These are phyloP conservation scores for Melinaea marsaeus DNA, from an alignment of 2,888 invertebrate species.

Conservation along the genomic window DNA sequence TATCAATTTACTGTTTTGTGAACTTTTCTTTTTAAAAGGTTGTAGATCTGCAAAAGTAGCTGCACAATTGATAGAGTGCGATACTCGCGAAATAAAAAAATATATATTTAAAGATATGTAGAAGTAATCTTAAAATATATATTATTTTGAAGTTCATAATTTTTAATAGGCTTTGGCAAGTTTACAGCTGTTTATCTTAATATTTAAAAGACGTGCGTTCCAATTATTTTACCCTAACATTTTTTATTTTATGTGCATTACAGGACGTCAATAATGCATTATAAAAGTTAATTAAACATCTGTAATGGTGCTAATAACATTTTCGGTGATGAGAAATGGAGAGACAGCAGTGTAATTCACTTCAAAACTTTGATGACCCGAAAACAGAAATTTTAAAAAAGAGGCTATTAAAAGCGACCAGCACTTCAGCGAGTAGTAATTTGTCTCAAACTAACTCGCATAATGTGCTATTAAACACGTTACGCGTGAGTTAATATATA, in stretches of 20 bases:
- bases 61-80: conserved; percentile 70
- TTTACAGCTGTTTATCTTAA: conserved; percentile 26
- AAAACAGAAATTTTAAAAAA: conserved; percentile 75
- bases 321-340: conserved; percentile 68
- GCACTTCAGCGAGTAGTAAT: conserved; percentile 51
- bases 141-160: conserved; percentile 18
- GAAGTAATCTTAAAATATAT: conserved; percentile 20
- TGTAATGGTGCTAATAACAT: conserved; percentile 63
- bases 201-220: conserved; percentile 26
- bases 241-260: conserved; percentile 69
- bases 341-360: conserved; percentile 71
- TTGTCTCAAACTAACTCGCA: conserved; percentile 57
- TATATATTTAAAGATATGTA: conserved; percentile 35
- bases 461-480: conserved; percentile 69
- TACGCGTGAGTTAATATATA: conserved; percentile 61
- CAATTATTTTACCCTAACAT: conserved; percentile 53
- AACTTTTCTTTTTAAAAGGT: conserved; percentile 73
- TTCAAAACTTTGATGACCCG: conserved; percentile 75
- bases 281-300: conserved; percentile 59
- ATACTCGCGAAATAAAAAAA: conserved; percentile 63
- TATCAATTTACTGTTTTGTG: conserved; percentile 55
- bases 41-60: conserved; percentile 74
- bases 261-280: conserved; percentile 65
- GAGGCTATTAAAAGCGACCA: conserved; percentile 68
- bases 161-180: conserved; percentile 19